Evolutionary conservation across 2,113 vertebrate species (phyloP).

Genomic region (Montifringilla adamsi): DNA sequence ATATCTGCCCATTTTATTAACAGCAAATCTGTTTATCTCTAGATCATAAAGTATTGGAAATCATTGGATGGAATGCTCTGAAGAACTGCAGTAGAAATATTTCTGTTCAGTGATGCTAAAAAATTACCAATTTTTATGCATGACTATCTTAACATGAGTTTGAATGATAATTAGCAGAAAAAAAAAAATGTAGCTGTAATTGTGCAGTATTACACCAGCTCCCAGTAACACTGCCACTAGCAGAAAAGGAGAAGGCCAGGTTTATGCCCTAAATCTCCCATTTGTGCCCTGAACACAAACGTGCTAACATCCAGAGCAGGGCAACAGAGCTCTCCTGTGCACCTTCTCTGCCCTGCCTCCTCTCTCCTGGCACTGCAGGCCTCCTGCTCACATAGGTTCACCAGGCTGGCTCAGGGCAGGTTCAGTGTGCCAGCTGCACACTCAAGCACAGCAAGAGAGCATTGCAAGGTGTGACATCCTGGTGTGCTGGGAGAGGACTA

Average conservation of each 20-base stretch:
- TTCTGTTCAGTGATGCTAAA: not conserved
- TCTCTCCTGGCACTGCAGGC: fast-evolving
- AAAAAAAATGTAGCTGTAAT: not conserved
- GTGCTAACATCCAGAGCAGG: not conserved
- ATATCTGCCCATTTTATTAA: not conserved
- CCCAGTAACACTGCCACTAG: not conserved
- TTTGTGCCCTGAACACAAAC: not conserved
- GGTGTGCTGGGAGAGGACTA: not conserved
- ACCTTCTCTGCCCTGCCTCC: not conserved
- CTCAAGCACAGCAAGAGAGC: not conserved
- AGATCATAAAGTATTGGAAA: not conserved
- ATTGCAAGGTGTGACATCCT: not conserved
- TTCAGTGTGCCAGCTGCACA: fast-evolving
- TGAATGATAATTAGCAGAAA: not conserved
- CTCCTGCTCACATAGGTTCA: not conserved
- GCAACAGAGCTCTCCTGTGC: fast-evolving
- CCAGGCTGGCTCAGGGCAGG: not conserved
- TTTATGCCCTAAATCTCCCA: not conserved
- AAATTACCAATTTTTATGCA: not conserved
- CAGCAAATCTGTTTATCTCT: not conserved
- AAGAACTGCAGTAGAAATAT: not conserved
- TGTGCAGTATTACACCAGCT: not conserved
- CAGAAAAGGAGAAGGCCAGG: not conserved
- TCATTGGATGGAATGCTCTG: not conserved
- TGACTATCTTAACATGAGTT: not conserved